Evolutionary conservation across 2,797 vertebrate genomes (phyloP), one percentile per base, ranked within the genome.

Genomic region (Sardinella longiceps): DNA sequence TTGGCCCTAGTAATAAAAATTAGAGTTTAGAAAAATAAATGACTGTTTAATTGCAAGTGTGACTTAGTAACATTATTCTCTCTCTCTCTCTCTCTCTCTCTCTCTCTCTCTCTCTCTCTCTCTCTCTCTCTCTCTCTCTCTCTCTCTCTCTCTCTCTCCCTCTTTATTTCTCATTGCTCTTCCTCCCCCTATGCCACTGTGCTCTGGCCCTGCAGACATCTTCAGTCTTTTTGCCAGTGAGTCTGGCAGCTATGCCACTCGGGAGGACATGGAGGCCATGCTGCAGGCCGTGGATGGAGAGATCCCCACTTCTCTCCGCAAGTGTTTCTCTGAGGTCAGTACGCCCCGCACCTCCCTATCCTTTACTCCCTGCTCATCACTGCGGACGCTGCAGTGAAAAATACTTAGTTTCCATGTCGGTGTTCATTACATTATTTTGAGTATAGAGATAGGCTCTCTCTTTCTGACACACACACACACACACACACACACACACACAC

Each of bases 141-240:
- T 9, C 58, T 66, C 60, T 2, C 12, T 30, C 60, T 33, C 9
- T 14, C 63, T 30, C 63, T 14, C 14, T 20, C 15, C 5, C 51
- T 1, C 3, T 23, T 2, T 50, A 11, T 50, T 11, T 4, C 4
- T 20, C 23, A 20, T 56, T 20, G 14, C 7, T 33, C 28, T 70
- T 3, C 15, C 66, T 37, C 30, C 46, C 23, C 56, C 11, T 82
- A 14, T 43, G 23, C 80, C 33, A 7, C 14, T 14, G 70, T 10
- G 83, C 85, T 39, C 14, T 33, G 87, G 82, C 70, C 33, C 15
- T 89, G 58, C 94, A 99, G 98, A 99, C 90, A 99, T 99, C 92
- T 99, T 99, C 94, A 99, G 98, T 92, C 96, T 99, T 87, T 99
- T 99, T 90, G 97, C 97, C 89, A 98, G 95, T 70, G 98, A 99